Evolutionary conservation across 2,888 invertebrate genomes (phyloP).

Genomic region (Yponomeuta malinellus): DNA sequence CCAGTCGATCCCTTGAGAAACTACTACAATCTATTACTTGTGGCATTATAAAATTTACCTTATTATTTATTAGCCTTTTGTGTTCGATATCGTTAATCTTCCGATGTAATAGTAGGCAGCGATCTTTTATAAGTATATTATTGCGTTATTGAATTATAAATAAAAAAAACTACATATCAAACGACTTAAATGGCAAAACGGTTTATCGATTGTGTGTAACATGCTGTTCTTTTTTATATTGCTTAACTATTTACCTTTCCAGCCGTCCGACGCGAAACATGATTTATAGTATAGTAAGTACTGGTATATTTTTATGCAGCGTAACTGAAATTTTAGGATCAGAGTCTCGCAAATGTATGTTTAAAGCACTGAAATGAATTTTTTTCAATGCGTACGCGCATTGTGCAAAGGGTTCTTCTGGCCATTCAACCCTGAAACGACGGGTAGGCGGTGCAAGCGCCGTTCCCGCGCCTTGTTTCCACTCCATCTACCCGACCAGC

Average conservation of each 20-base stretch:
- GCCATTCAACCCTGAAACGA: too few relatives aligned
- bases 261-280: conserved; percentile 17
- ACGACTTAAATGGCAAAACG: background rate
- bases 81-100: background rate
- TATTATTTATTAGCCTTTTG: too few relatives aligned
- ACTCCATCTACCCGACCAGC: background rate
- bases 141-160: background rate
- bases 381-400: too few relatives aligned
- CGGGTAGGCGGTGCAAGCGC: background rate
- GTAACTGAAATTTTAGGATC: too few relatives aligned
- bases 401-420: too few relatives aligned
- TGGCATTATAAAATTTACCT: too few relatives aligned
- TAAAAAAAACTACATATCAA: background rate
- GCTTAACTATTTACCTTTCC: conserved; percentile 25
- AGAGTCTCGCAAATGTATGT: too few relatives aligned
- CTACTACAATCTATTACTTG: too few relatives aligned
- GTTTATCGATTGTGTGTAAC: conserved; percentile 11
- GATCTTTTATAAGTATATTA: background rate
- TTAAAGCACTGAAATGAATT: too few relatives aligned
- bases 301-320: conserved; percentile 18
- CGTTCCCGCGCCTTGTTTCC: background rate
- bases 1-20: too few relatives aligned
- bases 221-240: conserved; percentile 25
- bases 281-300: conserved; percentile 23
- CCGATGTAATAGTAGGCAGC: background rate